Evolutionary conservation across 1,140 invertebrate species (phyloP).

Genomic region (Saccostrea echinata): DNA sequence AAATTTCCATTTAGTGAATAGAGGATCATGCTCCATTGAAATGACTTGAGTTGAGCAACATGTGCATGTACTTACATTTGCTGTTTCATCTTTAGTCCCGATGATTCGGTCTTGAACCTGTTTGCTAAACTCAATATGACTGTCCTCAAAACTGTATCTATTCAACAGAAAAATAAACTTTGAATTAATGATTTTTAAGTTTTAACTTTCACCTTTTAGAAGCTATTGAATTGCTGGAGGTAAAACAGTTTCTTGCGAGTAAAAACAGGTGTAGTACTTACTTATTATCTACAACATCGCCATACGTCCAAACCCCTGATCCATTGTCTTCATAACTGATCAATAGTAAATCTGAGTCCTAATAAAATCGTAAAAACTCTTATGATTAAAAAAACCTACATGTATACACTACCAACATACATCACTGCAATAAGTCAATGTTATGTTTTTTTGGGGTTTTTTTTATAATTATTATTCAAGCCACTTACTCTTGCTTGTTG

Average conservation of each 20-base stretch:
- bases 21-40: no score
- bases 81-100: slow-evolving; percentile 85
- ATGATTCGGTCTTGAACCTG: slow-evolving; percentile 90
- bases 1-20: no score
- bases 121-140: slow-evolving; percentile 96
- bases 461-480: no score
- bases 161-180: background rate
- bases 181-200: background rate
- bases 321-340: slow-evolving; percentile 88
- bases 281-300: slow-evolving; percentile 62
- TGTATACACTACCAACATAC: background rate
- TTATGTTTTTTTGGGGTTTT: no score
- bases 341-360: slow-evolving; percentile 89
- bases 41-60: no score
- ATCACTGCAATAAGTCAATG: no score
- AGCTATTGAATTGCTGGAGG: background rate
- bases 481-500: background rate
- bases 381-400: no score
- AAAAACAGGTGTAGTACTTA: slow-evolving; percentile 51
- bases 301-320: slow-evolving; percentile 91
- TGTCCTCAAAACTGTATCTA: slow-evolving; percentile 86
- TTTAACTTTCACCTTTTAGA: background rate
- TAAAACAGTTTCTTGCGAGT: background rate
- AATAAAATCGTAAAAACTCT: slow-evolving; percentile 51
- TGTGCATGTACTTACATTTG: slow-evolving; percentile 82